A percentile compares a stretch with the other conserved stretches of the same genome.
Conservation (phyloP, 2,797 vertebrate species). For the Corythornis leucogaster region DNA sequence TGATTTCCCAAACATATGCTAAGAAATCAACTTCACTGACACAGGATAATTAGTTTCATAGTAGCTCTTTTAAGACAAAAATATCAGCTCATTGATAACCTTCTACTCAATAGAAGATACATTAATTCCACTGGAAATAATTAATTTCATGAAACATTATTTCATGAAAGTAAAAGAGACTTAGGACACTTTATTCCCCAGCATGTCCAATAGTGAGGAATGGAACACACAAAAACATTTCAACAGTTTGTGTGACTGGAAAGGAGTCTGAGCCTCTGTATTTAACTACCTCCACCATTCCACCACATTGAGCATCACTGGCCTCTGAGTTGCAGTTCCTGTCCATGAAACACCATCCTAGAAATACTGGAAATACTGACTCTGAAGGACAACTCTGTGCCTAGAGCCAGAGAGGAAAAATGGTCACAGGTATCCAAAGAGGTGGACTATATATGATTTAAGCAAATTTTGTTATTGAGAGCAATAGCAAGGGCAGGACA, state of each 20-base stretch:
- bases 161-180: neutral
- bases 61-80: neutral
- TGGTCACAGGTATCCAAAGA: neutral
- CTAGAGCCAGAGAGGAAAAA: neutral
- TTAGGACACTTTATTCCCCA: neutral
- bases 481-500: neutral
- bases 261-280: neutral
- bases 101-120: neutral
- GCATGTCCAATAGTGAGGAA: neutral
- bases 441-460: fast-evolving
- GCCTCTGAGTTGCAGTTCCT: fast-evolving
- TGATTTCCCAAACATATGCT: neutral
- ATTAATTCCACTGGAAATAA: neutral
- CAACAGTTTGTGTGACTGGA: neutral
- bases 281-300: neutral
- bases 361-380: neutral
- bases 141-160: neutral
- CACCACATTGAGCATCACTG: fast-evolving
- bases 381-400: neutral
- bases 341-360: neutral
- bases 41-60: neutral
- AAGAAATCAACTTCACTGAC: neutral
- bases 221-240: fast-evolving
- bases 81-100: neutral
- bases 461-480: neutral